Conservation (phyloP, 2,888 invertebrate species). For the Sinohyriopsis cumingii region DNA sequence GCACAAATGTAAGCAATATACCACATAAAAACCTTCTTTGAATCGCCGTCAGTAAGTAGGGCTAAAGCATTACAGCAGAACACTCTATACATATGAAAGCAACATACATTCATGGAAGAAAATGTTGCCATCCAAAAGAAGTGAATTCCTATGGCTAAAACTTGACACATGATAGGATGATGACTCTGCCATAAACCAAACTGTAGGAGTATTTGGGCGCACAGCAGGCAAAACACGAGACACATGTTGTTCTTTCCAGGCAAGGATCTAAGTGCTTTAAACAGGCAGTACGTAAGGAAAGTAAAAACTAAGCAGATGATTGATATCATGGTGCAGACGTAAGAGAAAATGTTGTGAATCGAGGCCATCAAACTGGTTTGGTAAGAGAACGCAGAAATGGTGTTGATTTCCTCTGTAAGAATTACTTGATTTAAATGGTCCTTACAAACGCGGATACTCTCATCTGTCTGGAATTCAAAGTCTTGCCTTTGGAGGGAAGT, state of each 20-base stretch:
- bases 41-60: background rate
- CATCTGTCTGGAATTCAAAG: too few species aligned
- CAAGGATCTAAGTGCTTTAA: conserved; percentile 29
- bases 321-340: conserved; percentile 28
- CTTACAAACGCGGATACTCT: too few species aligned
- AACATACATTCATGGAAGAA: conserved; percentile 40
- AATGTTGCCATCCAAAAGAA: conserved; percentile 46
- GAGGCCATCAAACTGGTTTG: background rate
- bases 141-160: conserved; percentile 35
- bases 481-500: too few species aligned
- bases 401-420: too few species aligned
- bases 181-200: conserved; percentile 21
- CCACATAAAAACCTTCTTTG: background rate
- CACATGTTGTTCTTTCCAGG: conserved; percentile 48
- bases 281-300: conserved; percentile 38
- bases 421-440: too few species aligned
- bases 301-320: conserved; percentile 32
- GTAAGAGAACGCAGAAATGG: too few species aligned
- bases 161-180: conserved; percentile 10
- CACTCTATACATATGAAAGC: conserved; percentile 35
- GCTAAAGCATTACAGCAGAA: background rate
- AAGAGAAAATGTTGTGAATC: conserved; percentile 8
- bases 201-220: conserved; percentile 36
- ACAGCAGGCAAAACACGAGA: conserved; percentile 31
- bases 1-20: conserved; percentile 20